Base-by-base conservation (phyloP, 2,888 invertebrate species). In the Hirtodrosophila histrioides region DNA sequence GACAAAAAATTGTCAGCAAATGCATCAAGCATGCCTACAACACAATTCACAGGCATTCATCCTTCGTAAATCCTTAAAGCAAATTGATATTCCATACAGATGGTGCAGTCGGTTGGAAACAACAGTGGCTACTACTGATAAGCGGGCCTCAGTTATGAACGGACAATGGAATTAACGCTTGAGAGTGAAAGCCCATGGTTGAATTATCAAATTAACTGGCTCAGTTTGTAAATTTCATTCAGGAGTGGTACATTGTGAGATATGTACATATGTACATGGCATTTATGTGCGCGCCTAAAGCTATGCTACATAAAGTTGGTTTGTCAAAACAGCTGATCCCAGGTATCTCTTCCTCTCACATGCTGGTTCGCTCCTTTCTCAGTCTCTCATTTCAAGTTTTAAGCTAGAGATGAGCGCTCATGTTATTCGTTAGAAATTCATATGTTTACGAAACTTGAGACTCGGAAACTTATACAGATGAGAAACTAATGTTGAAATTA, bases 61-160 rank as follows among this genome's bases (percentile, higher is more conserved):
- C 37, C 43, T 56, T 61, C 27, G 50, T 23, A 40, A 49, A 43
- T 77, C 80, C 84, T 62, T 66, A 33, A 61, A 46, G 45, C 46
- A 54, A 74, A 64, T 75, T 86, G 72, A 83, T 79, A 64, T 58
- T 45, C 48, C 80, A 83, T 72, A 69, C 80, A 80, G 73, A 46
- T 51, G 44, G 44, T 33, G 69, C 86, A 79, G 55, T 83, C 73
- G 60, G 40, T 46, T 86, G 80, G 80, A 80, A 80, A 67, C 50
- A 69, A 43, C 77, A 50, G 45, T 83, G 84, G 73, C 72, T 67
- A 61, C 57, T 48, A 55, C 58, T 45, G 84, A 86, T 80, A 80
- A 86, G 69, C 48, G 40, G 9, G 17, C 45, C 60, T 43, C 58
- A 33, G 49, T n/a, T 46, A 7, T 27, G 27, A 17, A 27, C 57